Conservation (phyloP, 2,797 vertebrate species). For the Benthosema pterotum region DNA sequence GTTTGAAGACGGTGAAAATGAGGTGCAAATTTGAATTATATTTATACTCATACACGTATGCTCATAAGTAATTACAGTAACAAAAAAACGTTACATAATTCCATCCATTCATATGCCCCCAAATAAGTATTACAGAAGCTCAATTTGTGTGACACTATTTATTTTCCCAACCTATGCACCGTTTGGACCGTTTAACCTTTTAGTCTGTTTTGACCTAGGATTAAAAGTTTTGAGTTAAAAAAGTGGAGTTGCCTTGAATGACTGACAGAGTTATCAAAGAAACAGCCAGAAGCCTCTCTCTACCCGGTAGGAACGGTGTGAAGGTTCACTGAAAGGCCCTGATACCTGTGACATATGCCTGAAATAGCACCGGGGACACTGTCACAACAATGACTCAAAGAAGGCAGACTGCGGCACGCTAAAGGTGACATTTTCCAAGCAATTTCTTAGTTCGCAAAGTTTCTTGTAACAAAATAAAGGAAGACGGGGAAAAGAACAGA, state of each 20-base stretch:
- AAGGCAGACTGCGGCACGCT: slow-evolving; percentile 39
- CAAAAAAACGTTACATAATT: too few relatives aligned
- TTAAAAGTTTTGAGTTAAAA: slow-evolving; percentile 25
- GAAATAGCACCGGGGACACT: slow-evolving; percentile 59
- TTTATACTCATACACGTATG: too few relatives aligned
- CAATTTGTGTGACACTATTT: slow-evolving; percentile 5
- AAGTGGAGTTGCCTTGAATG: slow-evolving; percentile 54
- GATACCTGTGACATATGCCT: slow-evolving; percentile 66
- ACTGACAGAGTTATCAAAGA: slow-evolving; percentile 80
- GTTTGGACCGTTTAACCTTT: slow-evolving; percentile 32
- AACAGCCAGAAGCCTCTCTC: slow-evolving; percentile 50
- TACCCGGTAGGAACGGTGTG: slow-evolving; percentile 46
- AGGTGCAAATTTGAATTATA: too few relatives aligned
- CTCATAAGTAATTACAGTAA: too few relatives aligned
- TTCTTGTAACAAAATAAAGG: slow-evolving; percentile 65
- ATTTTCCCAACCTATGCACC: background rate
- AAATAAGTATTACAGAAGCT: too few relatives aligned
- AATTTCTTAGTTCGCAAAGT: slow-evolving; percentile 77
- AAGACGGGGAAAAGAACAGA: slow-evolving; percentile 30
- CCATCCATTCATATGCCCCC: too few relatives aligned
- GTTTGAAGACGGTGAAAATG: too few relatives aligned
- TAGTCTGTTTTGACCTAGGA: slow-evolving; percentile 19
- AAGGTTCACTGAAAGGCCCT: slow-evolving; percentile 62
- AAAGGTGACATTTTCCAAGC: slow-evolving; percentile 77
- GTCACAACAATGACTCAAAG: slow-evolving; percentile 57